These are phyloP conservation scores for Ennomos quercinarius DNA, from an alignment of 2,888 invertebrate species.

Conservation along the genomic window DNA sequence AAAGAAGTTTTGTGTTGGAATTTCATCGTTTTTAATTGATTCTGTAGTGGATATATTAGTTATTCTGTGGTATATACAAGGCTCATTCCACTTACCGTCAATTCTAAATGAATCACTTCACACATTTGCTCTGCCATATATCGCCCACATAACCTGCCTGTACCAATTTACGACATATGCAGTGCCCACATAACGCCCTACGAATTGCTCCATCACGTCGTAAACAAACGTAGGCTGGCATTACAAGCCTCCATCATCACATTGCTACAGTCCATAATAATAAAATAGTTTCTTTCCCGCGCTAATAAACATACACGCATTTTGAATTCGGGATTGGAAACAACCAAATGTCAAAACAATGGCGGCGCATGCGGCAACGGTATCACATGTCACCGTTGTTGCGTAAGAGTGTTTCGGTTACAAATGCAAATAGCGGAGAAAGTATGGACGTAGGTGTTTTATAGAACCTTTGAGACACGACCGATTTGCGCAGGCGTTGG, in stretches of 20 bases:
- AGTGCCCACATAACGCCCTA: constrained; percentile 23
- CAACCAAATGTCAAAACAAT: constrained; percentile 42
- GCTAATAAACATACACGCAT: constrained; percentile 40
- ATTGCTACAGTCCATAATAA: constrained; percentile 35
- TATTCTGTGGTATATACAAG: no score
- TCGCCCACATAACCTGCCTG: constrained; percentile 18
- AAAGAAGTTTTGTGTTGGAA: no score
- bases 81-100: constrained; percentile 7
- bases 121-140: constrained; percentile 1
- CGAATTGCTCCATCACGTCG: constrained; percentile 28
- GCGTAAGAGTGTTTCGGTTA: constrained; percentile 33
- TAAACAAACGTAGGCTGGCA: constrained; percentile 25
- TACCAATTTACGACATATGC: constrained; percentile 22
- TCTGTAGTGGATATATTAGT: no score
- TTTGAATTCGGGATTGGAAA: constrained; percentile 32
- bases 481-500: constrained; percentile 30
- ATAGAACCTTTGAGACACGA: constrained; percentile 37
- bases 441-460: constrained; percentile 42
- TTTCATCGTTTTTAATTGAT: no score
- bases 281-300: constrained; percentile 40
- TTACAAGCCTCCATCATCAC: constrained; percentile 28
- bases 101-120: constrained; percentile 14
- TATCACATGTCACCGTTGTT: constrained; percentile 26
- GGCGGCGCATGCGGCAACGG: constrained; percentile 26
- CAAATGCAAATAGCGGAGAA: constrained; percentile 46